Base-by-base conservation (phyloP, 2,888 invertebrate species). In the Chalcis sispes region DNA sequence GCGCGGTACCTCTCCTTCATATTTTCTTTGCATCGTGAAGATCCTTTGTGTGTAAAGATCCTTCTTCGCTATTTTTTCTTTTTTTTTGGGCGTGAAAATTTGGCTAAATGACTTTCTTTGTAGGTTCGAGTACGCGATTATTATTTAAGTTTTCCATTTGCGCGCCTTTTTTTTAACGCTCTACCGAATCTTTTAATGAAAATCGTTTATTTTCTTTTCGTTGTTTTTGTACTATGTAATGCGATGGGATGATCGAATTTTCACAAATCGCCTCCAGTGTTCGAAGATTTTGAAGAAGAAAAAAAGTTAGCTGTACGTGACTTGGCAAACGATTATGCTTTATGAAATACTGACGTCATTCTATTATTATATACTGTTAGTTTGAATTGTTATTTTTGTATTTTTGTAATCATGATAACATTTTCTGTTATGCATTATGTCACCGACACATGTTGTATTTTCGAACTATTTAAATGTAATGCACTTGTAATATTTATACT, bases 321-420 rank as follows among this genome's bases (percentile, higher is more conserved):
- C 75, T 75, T 42, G 64, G 50, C 75, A 40, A 56, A 40, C 74
- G 56, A 69, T 64, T 64, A 36, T 48, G 46, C 32, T 50, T 7
- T 18, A 23, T 23, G 40, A 20, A 40, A 67, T 52, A 65, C 58
- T 64, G 48, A 50, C 69, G 69, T 74, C 69, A 64, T 36, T 48
- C 36, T 36, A 20, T 54, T 69, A 62, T 74, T 64, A 46, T 48
- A 69, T 29, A 70, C 64, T 56, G 36, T 50, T 58, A 18, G n/a
- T 64, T 64, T 32, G 4, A 46, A 69, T 54, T 40, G 40, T 64
- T 48, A 13, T 62, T 36, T 58, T 56, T 54, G 25, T 50, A 27
- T 27, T 58, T 58, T 18, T 18, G 67, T 58, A 58, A 67, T 56
- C 58, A 15, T 29, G 27, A 42, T 42, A 13, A n/a, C n/a, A n/a